phyloP scores from a whole-genome alignment of 2,797 vertebrate species.

The Eulemur mongoz region DNA sequence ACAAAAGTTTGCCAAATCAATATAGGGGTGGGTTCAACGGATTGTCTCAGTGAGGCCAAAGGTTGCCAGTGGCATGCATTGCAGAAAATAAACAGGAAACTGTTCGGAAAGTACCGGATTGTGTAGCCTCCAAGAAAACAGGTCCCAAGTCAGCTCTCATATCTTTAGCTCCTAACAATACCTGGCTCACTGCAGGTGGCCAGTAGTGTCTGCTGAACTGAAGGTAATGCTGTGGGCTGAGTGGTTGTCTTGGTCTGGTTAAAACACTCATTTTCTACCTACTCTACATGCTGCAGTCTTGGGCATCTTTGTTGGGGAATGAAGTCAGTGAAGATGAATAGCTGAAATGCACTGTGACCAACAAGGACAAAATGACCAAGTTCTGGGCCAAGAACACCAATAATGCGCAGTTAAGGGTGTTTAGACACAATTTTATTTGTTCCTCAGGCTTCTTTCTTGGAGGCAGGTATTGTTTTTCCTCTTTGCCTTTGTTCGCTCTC shows the following conservation, averaged over 20 bases:
- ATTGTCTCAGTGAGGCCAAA: background rate
- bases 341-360: background rate
- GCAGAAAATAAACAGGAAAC: background rate
- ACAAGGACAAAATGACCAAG: background rate
- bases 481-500: background rate
- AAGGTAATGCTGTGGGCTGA: background rate
- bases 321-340: background rate
- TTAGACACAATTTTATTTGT: background rate
- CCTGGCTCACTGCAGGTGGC: background rate
- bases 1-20: too few relatives aligned
- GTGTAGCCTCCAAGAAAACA: background rate
- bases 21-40: background rate
- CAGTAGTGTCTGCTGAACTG: rapidly evolving
- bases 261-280: background rate
- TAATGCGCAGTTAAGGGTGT: background rate
- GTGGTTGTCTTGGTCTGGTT: background rate
- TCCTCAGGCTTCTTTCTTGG: background rate
- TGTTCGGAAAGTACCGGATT: background rate
- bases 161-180: background rate
- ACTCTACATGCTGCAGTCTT: background rate
- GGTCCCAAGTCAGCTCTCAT: background rate
- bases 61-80: background rate
- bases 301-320: background rate
- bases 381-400: background rate
- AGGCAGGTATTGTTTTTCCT: background rate